phyloP scores from a whole-genome alignment of 1,140 invertebrate genomes.

The Meteorus sp. region DNA sequence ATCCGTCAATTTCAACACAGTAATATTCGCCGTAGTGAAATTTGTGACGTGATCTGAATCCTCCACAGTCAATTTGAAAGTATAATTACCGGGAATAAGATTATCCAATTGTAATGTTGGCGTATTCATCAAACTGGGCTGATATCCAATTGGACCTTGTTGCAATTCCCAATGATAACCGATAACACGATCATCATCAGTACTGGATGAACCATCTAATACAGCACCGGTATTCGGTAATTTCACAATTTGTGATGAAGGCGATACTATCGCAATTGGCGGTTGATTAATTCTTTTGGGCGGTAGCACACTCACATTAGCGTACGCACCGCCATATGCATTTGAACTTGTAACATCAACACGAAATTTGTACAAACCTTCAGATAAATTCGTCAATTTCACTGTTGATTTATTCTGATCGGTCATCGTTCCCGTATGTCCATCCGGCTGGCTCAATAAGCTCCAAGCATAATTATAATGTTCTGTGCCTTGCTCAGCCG shows the following conservation, averaged over 20 bases:
- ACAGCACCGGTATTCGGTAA: slow-evolving; percentile 87
- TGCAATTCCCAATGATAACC: slow-evolving; percentile 91
- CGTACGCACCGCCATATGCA: slow-evolving; percentile 80
- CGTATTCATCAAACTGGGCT: slow-evolving; percentile 74
- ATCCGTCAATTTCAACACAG: slow-evolving; percentile 87
- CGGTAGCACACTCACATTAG: slow-evolving; percentile 90
- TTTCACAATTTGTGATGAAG: slow-evolving; percentile 81
- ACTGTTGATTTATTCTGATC: slow-evolving; percentile 82
- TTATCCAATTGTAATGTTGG: slow-evolving; percentile 85
- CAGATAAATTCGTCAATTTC: slow-evolving; percentile 75
- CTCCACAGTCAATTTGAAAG: slow-evolving; percentile 89
- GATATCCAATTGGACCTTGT: slow-evolving; percentile 83
- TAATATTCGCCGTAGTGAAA: slow-evolving; percentile 85
- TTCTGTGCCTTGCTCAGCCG: slow-evolving; percentile 70
- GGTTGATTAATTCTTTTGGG: slow-evolving; percentile 82
- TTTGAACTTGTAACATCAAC: slow-evolving; percentile 75
- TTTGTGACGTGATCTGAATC: slow-evolving; percentile 88
- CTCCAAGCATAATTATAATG: slow-evolving; percentile 90
- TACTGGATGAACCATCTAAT: slow-evolving; percentile 80
- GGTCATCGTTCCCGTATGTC: slow-evolving; percentile 77
- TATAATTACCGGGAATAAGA: slow-evolving; percentile 87
- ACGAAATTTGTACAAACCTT: slow-evolving; percentile 88
- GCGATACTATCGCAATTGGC: slow-evolving; percentile 84
- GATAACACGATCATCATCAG: slow-evolving; percentile 82
- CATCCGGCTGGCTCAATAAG: slow-evolving; percentile 78